These are phyloP conservation scores for Axis porcinus DNA, from an alignment of 2,113 vertebrate genomes.

Conservation along the genomic window DNA sequence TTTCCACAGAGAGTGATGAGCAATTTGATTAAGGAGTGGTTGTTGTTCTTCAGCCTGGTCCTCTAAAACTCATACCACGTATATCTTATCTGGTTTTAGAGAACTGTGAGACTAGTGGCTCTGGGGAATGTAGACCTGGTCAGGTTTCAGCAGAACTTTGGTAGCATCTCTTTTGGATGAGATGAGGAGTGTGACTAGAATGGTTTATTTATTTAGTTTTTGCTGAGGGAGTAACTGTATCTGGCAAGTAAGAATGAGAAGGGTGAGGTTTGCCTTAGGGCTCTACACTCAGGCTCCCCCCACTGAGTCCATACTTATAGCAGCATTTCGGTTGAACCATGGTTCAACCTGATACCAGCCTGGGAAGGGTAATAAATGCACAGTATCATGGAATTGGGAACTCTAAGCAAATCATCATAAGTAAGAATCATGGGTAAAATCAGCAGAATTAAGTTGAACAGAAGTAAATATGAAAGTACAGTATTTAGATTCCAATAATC, in stretches of 20 bases:
- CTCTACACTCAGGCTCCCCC: neutral
- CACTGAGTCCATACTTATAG: neutral
- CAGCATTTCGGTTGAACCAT: neutral
- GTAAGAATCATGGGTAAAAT: neutral
- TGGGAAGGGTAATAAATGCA: neutral
- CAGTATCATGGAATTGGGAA: neutral
- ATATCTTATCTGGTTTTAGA: neutral
- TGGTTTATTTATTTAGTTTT: neutral
- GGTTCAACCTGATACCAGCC: neutral
- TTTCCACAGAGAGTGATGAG: neutral
- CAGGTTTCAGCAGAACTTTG: neutral
- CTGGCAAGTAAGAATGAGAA: neutral
- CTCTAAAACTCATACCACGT: neutral
- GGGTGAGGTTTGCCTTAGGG: neutral
- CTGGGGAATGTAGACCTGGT: neutral
- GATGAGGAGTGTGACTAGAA: neutral
- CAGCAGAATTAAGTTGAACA: neutral
- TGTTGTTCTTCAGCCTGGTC: neutral
- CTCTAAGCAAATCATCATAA: neutral
- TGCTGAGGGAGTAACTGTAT: neutral
- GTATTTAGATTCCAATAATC: neutral
- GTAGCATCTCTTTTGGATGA: neutral
- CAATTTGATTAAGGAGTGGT: neutral
- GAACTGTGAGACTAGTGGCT: neutral
- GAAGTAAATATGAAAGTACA: neutral